Evolutionary conservation across 2,113 vertebrate genomes (phyloP).

Genomic region (Myrmecophaga tridactyla): DNA sequence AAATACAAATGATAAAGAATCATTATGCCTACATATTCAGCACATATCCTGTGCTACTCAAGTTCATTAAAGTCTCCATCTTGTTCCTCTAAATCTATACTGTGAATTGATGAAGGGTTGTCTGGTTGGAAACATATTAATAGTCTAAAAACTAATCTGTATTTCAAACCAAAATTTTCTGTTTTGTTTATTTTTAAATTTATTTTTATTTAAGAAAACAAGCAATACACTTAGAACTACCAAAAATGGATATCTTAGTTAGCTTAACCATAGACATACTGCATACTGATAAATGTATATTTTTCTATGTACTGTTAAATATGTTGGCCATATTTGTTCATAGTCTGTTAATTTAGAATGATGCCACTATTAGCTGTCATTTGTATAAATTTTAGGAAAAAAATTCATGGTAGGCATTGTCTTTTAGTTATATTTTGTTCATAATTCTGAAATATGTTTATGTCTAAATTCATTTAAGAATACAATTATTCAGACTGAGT

Average conservation of each 20-base stretch:
- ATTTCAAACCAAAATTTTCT: background rate
- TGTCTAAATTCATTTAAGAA: background rate
- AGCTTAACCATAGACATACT: too few species aligned
- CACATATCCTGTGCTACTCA: background rate
- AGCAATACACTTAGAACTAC: too few species aligned
- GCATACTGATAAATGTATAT: background rate
- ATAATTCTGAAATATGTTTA: background rate
- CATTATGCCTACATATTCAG: background rate
- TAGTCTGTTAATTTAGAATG: background rate
- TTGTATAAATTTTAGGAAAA: background rate
- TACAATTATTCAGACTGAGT: slow-evolving; percentile 51
- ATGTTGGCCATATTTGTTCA: background rate
- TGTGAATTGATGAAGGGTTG: background rate
- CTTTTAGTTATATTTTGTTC: slow-evolving; percentile 10
- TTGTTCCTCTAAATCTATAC: background rate
- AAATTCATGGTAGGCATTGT: background rate
- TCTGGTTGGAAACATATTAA: background rate
- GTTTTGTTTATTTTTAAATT: too few species aligned
- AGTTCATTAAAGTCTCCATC: background rate
- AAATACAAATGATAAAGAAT: background rate
- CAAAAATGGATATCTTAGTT: too few species aligned
- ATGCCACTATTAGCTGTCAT: background rate
- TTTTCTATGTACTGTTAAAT: background rate
- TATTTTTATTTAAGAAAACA: too few species aligned
- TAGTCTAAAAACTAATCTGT: background rate